A percentile compares a stretch with the other conserved stretches of the same genome.
Conservation (phyloP, 2,797 vertebrate genomes). For the Antennarius maculatus region DNA sequence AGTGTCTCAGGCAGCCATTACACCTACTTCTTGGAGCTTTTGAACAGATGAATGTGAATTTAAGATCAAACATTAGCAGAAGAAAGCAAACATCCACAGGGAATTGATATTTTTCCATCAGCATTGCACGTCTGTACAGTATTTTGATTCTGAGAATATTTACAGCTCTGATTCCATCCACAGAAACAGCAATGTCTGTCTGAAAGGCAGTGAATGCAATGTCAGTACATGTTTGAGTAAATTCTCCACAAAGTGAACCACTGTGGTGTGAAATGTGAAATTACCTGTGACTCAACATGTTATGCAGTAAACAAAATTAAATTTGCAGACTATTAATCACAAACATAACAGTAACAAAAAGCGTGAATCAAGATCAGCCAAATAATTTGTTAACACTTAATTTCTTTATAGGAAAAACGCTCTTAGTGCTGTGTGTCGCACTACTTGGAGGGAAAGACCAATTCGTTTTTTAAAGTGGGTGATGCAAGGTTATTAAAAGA, state of each 20-base stretch:
- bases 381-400: constrained; percentile 51
- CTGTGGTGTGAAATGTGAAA: constrained; percentile 24
- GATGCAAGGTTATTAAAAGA: constrained; percentile 82
- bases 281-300: constrained; percentile 49
- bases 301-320: constrained; percentile 48
- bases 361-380: constrained; percentile 34
- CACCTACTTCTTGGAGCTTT: constrained; percentile 37
- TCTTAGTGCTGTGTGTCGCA: constrained; percentile 52
- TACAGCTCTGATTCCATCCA: constrained; percentile 17
- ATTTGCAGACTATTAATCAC: constrained; percentile 29
- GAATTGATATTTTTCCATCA: constrained; percentile 23
- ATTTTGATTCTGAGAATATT: constrained; percentile 30
- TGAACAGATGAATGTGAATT: constrained; percentile 51
- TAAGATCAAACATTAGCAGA: constrained; percentile 53
- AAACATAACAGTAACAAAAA: constrained; percentile 32
- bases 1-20: constrained; percentile 47
- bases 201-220: constrained; percentile 2
- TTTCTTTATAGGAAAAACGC: constrained; percentile 49
- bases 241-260: constrained; percentile 37
- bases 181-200: constrained; percentile 12
- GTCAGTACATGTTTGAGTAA: constrained; percentile 6
- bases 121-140: constrained; percentile 11
- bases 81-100: constrained; percentile 45
- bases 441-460: constrained; percentile 47
- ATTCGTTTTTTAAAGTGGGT: constrained; percentile 65